Percentiles rank a stretch among this genome's conserved stretches.
These are phyloP conservation scores for Carterocephalus palaemon DNA, from an alignment of 2,888 invertebrate species.

Conservation along the genomic window DNA sequence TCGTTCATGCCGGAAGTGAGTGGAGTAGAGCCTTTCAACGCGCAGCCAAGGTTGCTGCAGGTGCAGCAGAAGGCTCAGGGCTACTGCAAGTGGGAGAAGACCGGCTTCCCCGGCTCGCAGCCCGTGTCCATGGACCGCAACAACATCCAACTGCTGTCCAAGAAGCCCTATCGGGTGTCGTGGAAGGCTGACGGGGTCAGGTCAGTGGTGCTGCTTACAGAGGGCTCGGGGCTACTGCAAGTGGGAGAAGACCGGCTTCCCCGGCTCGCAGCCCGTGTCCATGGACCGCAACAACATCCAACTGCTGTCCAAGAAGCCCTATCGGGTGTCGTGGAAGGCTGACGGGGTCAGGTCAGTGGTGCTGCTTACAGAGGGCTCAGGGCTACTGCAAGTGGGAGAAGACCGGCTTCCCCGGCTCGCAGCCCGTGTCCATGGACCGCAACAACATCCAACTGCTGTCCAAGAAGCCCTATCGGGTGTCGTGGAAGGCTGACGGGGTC, in stretches of 20 bases:
- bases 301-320: constrained; percentile 87
- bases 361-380: constrained; percentile 83
- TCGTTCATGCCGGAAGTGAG: constrained; percentile 93
- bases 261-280: constrained; percentile 98
- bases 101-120: constrained; percentile 97
- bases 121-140: constrained; percentile 96
- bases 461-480: constrained; percentile 93
- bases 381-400: constrained; percentile 88
- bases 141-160: constrained; percentile 86
- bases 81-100: constrained; percentile 88
- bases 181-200: constrained; percentile 99
- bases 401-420: constrained; percentile 95
- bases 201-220: constrained; percentile 76
- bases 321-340: constrained; percentile 99
- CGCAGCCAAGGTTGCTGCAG: constrained; percentile 77
- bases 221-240: constrained; percentile 87
- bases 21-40: constrained; percentile 85
- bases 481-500: constrained; percentile 99
- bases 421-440: constrained; percentile 97
- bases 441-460: constrained; percentile 87
- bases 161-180: constrained; percentile 95
- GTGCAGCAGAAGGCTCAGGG: constrained; percentile 86
- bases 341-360: constrained; percentile 92
- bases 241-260: constrained; percentile 91
- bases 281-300: constrained; percentile 92